Evolutionary conservation across 1,140 invertebrate genomes (phyloP).

Genomic region (Drosophila yakuba): DNA sequence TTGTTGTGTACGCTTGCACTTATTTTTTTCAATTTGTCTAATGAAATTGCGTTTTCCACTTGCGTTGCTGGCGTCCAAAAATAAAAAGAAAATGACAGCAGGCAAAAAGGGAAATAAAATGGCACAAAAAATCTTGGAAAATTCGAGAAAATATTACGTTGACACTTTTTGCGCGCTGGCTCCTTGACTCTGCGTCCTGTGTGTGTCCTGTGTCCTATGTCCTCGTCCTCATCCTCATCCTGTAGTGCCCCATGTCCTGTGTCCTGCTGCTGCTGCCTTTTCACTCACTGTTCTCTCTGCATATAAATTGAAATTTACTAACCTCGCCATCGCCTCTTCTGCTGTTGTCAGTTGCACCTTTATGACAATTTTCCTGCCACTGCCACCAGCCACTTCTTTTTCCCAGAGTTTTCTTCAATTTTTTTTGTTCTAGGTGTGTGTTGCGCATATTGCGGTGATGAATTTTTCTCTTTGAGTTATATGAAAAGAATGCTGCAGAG

Average conservation of each 20-base stretch:
- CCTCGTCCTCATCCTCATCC: conserved; percentile 13
- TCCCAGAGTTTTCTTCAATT: conserved; percentile 21
- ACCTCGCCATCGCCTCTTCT: conserved; percentile 34
- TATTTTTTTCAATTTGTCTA: conserved; percentile 84
- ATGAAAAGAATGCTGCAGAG: conserved; percentile 33
- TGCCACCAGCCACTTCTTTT: conserved; percentile 50
- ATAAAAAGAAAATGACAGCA: conserved; percentile 22
- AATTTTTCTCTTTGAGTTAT: conserved; percentile 84
- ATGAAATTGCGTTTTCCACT: conserved; percentile 84
- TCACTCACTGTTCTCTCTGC: conserved; percentile 77
- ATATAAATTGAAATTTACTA: conserved; percentile 85
- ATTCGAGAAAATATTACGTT: conserved; percentile 81
- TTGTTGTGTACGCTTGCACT: conserved; percentile 62
- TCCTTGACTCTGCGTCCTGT: conserved; percentile 31
- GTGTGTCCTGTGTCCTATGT: conserved; percentile 15
- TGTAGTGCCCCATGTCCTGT: conserved; percentile 21
- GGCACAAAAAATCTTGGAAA: conserved; percentile 70
- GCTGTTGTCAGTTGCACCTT: conserved; percentile 81
- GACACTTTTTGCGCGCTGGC: conserved; percentile 69
- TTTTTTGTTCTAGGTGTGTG: conserved; percentile 34
- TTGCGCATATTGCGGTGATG: conserved; percentile 81
- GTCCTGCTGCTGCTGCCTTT: conserved; percentile 55
- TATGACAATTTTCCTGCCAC: conserved; percentile 83
- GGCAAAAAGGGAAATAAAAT: conserved; percentile 44
- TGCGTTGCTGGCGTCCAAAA: conserved; percentile 44